Evolutionary conservation across 2,113 vertebrate genomes (phyloP).

Genomic region (Channa maculata): DNA sequence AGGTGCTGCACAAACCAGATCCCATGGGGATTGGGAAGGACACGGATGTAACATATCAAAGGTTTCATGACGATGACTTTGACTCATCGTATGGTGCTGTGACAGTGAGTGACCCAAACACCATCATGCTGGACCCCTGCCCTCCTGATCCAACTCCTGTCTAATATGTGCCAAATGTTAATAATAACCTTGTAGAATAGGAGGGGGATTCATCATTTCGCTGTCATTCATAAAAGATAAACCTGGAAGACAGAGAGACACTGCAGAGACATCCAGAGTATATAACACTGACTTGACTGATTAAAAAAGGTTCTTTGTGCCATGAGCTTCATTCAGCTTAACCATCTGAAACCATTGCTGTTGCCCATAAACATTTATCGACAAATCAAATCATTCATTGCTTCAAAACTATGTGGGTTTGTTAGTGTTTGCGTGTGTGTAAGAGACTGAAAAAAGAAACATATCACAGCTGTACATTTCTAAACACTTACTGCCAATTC

Average conservation of each 20-base stretch:
- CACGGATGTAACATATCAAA: conserved; percentile 91
- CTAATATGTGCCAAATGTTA: conserved; percentile 37
- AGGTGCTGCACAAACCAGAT: conserved; percentile 88
- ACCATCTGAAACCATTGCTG: background rate
- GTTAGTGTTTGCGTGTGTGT: conserved; percentile 1
- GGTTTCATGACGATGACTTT: conserved; percentile 92
- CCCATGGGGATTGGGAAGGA: conserved; percentile 84
- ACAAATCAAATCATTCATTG: too few species aligned
- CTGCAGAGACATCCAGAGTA: background rate
- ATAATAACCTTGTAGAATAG: background rate
- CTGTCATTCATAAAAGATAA: background rate
- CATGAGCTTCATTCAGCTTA: conserved; percentile 28
- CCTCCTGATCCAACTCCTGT: conserved; percentile 78
- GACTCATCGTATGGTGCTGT: conserved; percentile 92
- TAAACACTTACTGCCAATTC: conserved; percentile 32
- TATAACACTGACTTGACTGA: conserved; percentile 23
- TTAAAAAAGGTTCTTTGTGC: conserved; percentile 44
- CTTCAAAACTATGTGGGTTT: background rate
- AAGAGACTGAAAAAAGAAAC: conserved; percentile 20
- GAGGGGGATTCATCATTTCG: conserved; percentile 16
- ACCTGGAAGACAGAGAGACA: background rate
- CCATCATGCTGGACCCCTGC: conserved; percentile 82
- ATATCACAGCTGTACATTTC: conserved; percentile 19
- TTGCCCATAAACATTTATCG: too few species aligned
- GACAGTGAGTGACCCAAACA: conserved; percentile 82